Evolutionary conservation across 1,140 invertebrate species (phyloP).

Genomic region (Augochlora pura): DNA sequence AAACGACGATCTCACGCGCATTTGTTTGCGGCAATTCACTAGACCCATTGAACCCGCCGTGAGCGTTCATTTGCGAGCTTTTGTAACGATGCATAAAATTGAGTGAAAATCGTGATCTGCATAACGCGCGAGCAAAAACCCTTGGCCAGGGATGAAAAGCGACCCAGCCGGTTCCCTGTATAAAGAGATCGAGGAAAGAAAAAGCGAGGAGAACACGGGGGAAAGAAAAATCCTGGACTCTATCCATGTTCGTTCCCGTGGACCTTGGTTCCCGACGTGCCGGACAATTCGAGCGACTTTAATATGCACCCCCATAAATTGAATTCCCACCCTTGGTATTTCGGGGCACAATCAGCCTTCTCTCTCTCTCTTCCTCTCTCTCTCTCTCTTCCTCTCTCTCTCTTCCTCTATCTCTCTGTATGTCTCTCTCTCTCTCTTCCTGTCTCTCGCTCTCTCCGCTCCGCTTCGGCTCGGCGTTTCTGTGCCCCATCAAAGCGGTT

Average conservation of each 20-base stretch:
- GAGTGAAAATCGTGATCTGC: neutral
- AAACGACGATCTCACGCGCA: no score
- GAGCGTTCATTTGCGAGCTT: no score
- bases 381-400: no score
- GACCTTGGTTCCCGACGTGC: slow-evolving; percentile 50
- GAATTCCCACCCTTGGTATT: slow-evolving; percentile 59
- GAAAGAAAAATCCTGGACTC: slow-evolving; percentile 58
- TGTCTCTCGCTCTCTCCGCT: neutral
- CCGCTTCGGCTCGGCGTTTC: neutral
- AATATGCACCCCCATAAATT: slow-evolving; percentile 75
- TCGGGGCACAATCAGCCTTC: neutral
- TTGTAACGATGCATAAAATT: no score
- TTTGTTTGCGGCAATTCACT: no score
- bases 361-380: no score
- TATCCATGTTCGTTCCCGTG: slow-evolving; percentile 33
- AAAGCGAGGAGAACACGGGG: slow-evolving; percentile 37
- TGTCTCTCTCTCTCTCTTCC: no score
- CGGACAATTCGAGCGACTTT: slow-evolving; percentile 70
- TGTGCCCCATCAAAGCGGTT: slow-evolving; percentile 39
- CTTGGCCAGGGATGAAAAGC: slow-evolving; percentile 48
- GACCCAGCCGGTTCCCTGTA: slow-evolving; percentile 40
- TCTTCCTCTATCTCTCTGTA: no score
- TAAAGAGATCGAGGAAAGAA: slow-evolving; percentile 36
- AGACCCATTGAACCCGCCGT: no score
- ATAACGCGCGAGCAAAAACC: slow-evolving; percentile 18